These are phyloP conservation scores for Helicoverpa armigera DNA, from an alignment of 1,140 invertebrate species.

Conservation along the genomic window DNA sequence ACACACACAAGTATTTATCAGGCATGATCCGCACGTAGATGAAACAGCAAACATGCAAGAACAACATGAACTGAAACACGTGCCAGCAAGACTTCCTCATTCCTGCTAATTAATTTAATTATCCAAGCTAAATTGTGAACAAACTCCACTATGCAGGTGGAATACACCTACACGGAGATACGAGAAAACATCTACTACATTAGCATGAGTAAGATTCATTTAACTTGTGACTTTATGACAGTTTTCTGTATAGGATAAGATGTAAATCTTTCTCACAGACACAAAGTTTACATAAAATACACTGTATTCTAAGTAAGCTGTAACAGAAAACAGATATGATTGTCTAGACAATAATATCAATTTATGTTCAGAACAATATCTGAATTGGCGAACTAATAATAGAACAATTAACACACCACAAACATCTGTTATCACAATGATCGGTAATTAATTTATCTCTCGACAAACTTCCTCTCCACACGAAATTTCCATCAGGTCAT, in stretches of 20 bases:
- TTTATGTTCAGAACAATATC: not conserved
- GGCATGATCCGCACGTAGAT: not conserved
- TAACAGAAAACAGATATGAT: too few species aligned
- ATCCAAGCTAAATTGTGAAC: constrained; percentile 21
- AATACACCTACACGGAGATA: not conserved
- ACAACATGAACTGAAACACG: not conserved
- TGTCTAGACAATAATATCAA: too few species aligned
- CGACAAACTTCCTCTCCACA: constrained; percentile 1
- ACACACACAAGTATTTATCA: not conserved
- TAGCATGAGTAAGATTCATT: too few species aligned
- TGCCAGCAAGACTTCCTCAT: constrained; percentile 9
- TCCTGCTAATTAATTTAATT: constrained; percentile 20
- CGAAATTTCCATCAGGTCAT: constrained; percentile 1
- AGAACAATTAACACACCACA: not conserved
- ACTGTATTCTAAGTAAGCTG: too few species aligned
- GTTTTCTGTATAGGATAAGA: too few species aligned
- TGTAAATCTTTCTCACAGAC: too few species aligned
- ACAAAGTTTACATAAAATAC: too few species aligned
- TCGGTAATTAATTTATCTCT: constrained; percentile 39
- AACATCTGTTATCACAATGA: constrained; percentile 2
- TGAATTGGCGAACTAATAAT: not conserved
- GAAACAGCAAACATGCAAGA: not conserved
- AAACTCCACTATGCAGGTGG: constrained; percentile 2
- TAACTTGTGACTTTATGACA: too few species aligned
- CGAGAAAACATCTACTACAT: too few species aligned